A percentile compares a stretch with the other conserved stretches of the same genome.
Evolutionary conservation across 2,888 invertebrate species (phyloP).

Genomic region (Cheilosia urbana): DNA sequence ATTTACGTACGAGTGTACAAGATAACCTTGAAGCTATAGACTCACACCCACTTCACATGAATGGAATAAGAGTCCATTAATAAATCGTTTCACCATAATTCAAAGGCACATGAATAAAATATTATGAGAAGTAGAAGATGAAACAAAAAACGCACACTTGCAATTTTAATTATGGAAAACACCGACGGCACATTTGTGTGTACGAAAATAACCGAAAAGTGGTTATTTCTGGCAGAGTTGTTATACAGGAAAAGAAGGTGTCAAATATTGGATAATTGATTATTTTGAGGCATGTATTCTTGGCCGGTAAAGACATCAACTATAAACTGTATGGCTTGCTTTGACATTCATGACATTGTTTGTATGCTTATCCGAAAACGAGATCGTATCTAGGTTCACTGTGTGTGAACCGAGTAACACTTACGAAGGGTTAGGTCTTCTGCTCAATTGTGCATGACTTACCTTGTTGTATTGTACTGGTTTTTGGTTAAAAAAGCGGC

Average conservation of each 20-base stretch:
- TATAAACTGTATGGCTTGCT: too few species aligned
- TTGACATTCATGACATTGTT: too few species aligned
- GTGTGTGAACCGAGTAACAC: too few species aligned
- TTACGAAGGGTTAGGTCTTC: too few species aligned
- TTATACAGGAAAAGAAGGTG: not conserved
- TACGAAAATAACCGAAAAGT: constrained; percentile 39
- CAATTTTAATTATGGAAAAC: constrained; percentile 65
- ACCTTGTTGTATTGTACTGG: too few species aligned
- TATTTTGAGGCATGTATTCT: constrained; percentile 17
- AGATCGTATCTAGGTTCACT: too few species aligned
- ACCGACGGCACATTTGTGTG: constrained; percentile 36
- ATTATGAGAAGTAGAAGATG: constrained; percentile 1
- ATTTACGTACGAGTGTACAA: not conserved
- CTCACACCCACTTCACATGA: constrained; percentile 23
- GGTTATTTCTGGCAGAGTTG: constrained; percentile 31
- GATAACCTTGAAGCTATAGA: constrained; percentile 58
- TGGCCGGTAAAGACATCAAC: not conserved
- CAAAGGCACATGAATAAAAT: constrained; percentile 49
- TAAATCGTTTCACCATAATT: constrained; percentile 61
- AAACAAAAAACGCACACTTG: constrained; percentile 7
- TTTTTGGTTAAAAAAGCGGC: too few species aligned
- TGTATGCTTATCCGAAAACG: too few species aligned
- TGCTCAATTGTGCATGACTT: too few species aligned
- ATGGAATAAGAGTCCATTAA: constrained; percentile 67
- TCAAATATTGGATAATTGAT: constrained; percentile 39